Base-by-base conservation (phyloP, 2,797 vertebrate species). In the Lacerta viridis region DNA sequence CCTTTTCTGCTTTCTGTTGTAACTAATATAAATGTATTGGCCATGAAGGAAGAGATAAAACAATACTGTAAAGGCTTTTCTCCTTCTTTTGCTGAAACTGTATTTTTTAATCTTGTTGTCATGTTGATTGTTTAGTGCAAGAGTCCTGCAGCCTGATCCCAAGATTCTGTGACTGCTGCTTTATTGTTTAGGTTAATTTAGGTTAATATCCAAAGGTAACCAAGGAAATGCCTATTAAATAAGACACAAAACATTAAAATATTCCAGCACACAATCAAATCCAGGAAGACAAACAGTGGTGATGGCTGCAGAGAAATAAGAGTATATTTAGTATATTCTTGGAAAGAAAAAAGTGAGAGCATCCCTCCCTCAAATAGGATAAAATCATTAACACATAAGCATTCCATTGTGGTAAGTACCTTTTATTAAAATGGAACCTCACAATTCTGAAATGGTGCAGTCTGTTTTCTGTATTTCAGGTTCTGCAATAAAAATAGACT, bases 391-490 rank as follows among this genome's bases (percentile, higher is more conserved):
- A 27, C 4, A 61, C 59, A 59, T 75, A 61, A 43, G 29, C 50
- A 64, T 81, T 10, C 7, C 20, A 82, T 27, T n/a, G 61, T 87
- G 18, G 33, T 23, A 33, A 6, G 10, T n/a, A 43, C 4, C 50
- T 84, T 84, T n/a, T 29, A 78, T 33, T 78, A 75, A 64, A 76
- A 61, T 18, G 39, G 43, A 43, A 46, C 13, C 27, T 23, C 10
- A 20, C 33, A 33, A 33, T 36, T 50, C 25, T 55, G 46, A 71
- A 46, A 17, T 43, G 33, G n/a, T 55, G 3, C n/a, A 89, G n/a
- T 75, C 64, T 89, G 86, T 92, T 80, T 87, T 84, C 86, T 46
- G 11, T 85, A 61, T 83, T 92, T 88, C 87, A 75, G 20, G 33
- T 74, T 39, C 36, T 78, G 29, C 5, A 72, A 68, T 88, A 88